A percentile compares a stretch with the other conserved stretches of the same genome.
Evolutionary conservation across 2,113 vertebrate genomes (phyloP).

Genomic region (Tringa solitaria): DNA sequence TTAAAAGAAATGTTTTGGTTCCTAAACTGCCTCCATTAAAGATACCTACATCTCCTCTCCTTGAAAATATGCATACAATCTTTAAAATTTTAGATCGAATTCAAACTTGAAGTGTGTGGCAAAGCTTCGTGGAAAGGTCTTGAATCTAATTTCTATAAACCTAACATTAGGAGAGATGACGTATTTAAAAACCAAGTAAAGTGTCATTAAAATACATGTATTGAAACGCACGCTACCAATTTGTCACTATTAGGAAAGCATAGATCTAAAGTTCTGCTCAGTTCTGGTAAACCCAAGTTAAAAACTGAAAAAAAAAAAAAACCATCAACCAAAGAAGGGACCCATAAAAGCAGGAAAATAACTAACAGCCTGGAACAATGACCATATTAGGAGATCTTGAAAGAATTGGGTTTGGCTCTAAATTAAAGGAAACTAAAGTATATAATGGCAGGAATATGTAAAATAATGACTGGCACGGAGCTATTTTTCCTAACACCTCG

Average conservation of each 20-base stretch:
- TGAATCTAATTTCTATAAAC: not conserved
- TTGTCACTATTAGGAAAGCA: not conserved
- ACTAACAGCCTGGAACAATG: not conserved
- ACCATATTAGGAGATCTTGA: not conserved
- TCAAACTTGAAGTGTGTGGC: not conserved
- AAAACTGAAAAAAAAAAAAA: not conserved
- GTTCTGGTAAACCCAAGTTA: not conserved
- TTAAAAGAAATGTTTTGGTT: not conserved
- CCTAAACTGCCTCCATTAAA: not conserved
- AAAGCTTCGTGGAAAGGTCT: not conserved
- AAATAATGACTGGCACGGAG: not conserved
- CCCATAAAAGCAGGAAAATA: not conserved
- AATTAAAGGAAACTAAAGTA: not conserved
- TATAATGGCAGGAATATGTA: not conserved
- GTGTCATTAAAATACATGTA: not conserved
- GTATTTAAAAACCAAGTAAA: not conserved
- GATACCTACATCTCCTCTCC: not conserved
- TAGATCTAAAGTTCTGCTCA: not conserved
- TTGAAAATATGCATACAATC: not conserved
- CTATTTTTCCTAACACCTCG: not conserved
- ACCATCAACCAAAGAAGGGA: not conserved
- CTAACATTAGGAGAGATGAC: not conserved
- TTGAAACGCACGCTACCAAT: not conserved
- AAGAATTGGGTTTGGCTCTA: not conserved
- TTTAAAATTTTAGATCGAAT: not conserved